Base-by-base conservation (phyloP, 2,888 invertebrate genomes). In the Drosophila nr. fundita region DNA sequence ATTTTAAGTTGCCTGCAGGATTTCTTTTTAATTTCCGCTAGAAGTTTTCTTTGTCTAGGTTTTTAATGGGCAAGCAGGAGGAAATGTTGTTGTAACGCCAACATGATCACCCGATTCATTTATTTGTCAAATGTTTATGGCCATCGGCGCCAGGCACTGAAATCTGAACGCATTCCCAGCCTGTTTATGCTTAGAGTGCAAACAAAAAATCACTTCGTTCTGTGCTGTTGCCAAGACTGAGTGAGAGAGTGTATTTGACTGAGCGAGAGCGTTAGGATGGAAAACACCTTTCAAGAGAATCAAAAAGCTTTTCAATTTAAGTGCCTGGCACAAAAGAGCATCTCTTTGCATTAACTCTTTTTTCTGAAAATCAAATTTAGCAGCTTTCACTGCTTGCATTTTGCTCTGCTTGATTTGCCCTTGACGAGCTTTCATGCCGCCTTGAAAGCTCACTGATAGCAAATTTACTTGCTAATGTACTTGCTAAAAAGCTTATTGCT, bases 111-210 rank as follows among this genome's bases (percentile, higher is more conserved):
- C 27, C 24, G 27, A 34, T 18, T 34, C 32, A 50, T 32, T 50
- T 38, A 42, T 73, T 55, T 52, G 32, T 65, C 73, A 57, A 15
- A 50, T 73, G 74, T 48, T 77, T 45, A 34, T 29, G 45, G 50
- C 18, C 36, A 61, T n/a, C 71, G 82, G 77, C 73, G 87, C 87
- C 80, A 52, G 63, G 58, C 63, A 49, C 30, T 69, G 89, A 79
- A 87, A 84, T 77, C 63, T 58, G 88, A 84, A 29, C 67, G 54
- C 49, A 32, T 54, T 10, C 15, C 66, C 57, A 59, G 59, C 42
- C 66, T 82, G 80, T 73, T 82, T 82, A 80, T 70, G 55, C 60
- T 38, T 6, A 15, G 34, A 59, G 54, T 69, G 53, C 53, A 67
- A 57, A 58, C 61, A 53, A 40, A 42, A 13, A 60, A 15, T 36